Percentiles rank a stretch among this genome's conserved stretches.
Conservation (phyloP, 2,888 invertebrate species). For the Morpho deidamia region DNA sequence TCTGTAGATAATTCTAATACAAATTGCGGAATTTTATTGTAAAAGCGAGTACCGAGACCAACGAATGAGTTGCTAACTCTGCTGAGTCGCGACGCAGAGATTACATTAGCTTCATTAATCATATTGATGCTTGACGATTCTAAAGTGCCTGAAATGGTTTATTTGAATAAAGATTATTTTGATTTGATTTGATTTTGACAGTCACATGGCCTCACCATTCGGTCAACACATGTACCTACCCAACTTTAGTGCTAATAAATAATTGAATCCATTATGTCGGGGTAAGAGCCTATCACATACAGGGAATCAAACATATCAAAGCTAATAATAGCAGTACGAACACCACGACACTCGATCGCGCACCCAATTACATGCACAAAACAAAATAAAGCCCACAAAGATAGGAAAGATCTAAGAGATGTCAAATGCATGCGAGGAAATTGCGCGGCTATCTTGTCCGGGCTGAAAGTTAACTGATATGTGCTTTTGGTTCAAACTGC, state of each 20-base stretch:
- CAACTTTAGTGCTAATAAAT: background rate
- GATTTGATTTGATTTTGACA: no score
- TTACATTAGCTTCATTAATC: no score
- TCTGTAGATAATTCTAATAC: no score
- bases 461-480: background rate
- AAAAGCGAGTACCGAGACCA: no score
- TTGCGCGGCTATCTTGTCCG: slow-evolving; percentile 43
- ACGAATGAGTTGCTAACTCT: no score
- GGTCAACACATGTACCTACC: no score
- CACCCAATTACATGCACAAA: slow-evolving; percentile 22
- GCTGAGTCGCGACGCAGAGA: no score
- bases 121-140: no score
- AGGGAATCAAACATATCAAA: slow-evolving; percentile 13
- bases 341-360: slow-evolving; percentile 4
- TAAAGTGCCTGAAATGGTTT: no score
- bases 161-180: no score
- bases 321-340: background rate
- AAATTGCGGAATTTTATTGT: no score
- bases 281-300: background rate
- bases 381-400: slow-evolving; percentile 26
- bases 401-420: slow-evolving; percentile 22
- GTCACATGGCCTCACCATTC: no score
- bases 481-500: background rate
- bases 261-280: background rate
- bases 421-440: slow-evolving; percentile 58